Conservation (phyloP, 53 echinoderm and acorn worm genomes). For the Holothuria leucospilota region DNA sequence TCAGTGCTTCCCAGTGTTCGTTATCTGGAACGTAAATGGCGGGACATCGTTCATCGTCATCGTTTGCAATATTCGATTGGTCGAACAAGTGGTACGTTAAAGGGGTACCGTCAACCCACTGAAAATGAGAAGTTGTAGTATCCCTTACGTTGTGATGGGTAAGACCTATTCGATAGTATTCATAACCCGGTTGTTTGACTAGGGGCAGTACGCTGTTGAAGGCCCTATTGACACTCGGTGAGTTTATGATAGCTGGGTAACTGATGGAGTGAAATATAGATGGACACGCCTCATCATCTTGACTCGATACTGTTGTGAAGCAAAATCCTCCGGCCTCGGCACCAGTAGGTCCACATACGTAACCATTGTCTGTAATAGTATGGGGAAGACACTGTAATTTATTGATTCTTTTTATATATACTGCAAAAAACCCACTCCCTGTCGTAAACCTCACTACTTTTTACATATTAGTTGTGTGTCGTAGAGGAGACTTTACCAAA, state of each 20-base stretch:
- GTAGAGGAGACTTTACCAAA: too few species aligned
- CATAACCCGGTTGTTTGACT: not conserved
- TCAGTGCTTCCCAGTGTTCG: not conserved
- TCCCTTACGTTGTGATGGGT: not conserved
- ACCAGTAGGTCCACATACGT: not conserved
- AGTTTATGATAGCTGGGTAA: slow-evolving; percentile 8
- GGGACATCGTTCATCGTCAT: not conserved
- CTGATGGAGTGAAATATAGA: slow-evolving; percentile 11
- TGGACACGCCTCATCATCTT: not conserved
- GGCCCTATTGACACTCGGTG: not conserved
- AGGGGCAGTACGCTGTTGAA: not conserved
- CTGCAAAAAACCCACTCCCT: not conserved
- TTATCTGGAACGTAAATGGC: not conserved
- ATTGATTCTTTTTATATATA: not conserved
- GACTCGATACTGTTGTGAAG: not conserved
- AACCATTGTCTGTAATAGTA: not conserved
- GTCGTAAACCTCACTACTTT: not conserved
- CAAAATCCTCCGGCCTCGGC: not conserved
- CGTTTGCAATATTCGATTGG: not conserved
- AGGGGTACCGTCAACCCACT: slow-evolving; percentile 15
- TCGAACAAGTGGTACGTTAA: not conserved
- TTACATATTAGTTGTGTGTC: too few species aligned
- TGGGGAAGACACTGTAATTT: not conserved
- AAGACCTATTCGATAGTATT: not conserved
- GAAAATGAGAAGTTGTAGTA: too few species aligned